A percentile compares a stretch with the other conserved stretches of the same genome.
phyloP scores from a whole-genome alignment of 2,797 vertebrate genomes.

The Hydrocynus forskahlii region DNA sequence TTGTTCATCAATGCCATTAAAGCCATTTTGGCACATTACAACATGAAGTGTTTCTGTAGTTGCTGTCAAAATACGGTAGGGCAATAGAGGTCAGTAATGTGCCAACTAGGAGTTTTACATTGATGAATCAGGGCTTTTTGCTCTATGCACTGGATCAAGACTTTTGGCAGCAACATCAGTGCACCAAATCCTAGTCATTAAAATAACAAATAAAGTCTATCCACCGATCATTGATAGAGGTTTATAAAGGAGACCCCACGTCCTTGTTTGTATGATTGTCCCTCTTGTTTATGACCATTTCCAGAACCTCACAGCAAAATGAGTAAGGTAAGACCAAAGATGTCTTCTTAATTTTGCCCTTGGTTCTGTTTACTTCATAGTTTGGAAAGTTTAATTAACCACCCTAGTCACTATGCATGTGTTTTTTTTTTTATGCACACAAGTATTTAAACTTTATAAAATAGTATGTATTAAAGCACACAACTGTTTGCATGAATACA shows the following conservation, averaged over 20 bases:
- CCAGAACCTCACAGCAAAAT: conserved; percentile 65
- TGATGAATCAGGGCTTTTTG: conserved; percentile 79
- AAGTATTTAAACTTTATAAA: background rate
- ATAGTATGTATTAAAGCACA: background rate
- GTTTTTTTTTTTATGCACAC: background rate
- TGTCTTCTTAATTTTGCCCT: background rate
- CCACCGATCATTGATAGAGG: conserved; percentile 70
- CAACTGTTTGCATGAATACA: background rate
- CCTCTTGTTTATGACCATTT: conserved; percentile 57
- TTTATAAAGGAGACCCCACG: conserved; percentile 71
- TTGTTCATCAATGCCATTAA: conserved; percentile 59
- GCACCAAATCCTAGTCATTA: conserved; percentile 71
- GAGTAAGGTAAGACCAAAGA: conserved; percentile 70
- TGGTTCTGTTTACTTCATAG: background rate
- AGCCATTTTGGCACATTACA: conserved; percentile 60
- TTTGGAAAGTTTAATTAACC: background rate
- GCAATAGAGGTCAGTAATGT: conserved; percentile 68
- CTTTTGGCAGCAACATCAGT: conserved; percentile 68
- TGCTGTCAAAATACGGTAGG: conserved; percentile 62
- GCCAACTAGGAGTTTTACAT: conserved; percentile 71
- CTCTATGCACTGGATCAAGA: conserved; percentile 71
- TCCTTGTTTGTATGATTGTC: conserved; percentile 60
- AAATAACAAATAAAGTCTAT: conserved; percentile 70
- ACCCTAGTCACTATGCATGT: background rate
- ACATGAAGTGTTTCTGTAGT: conserved; percentile 59